phyloP scores from a whole-genome alignment of 1,140 invertebrate genomes.

The Aethina tumida region DNA sequence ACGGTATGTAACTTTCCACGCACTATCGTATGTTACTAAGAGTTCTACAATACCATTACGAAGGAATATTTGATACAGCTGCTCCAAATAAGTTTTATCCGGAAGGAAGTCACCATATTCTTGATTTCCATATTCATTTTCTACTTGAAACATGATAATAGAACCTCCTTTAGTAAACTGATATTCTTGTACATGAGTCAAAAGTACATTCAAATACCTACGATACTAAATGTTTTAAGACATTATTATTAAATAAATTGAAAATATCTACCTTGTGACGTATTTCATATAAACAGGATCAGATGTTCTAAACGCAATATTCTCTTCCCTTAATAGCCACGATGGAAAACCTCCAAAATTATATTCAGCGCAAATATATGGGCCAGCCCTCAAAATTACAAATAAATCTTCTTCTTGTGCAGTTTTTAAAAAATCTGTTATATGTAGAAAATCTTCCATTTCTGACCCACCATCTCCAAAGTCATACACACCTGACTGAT shows the following conservation, averaged over 20 bases:
- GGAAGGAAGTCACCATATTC: slow-evolving; percentile 28
- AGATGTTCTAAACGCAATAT: slow-evolving; percentile 40
- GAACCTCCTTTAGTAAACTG: slow-evolving; percentile 46
- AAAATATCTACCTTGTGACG: slow-evolving; percentile 42
- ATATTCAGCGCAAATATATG: slow-evolving; percentile 86
- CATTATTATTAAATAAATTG: too few relatives aligned
- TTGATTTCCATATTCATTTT: slow-evolving; percentile 44
- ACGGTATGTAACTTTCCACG: slow-evolving; percentile 54
- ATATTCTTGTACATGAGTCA: slow-evolving; percentile 39
- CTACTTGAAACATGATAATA: slow-evolving; percentile 44
- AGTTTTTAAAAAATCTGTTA: slow-evolving; percentile 59
- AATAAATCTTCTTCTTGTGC: slow-evolving; percentile 72
- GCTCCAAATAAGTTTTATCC: slow-evolving; percentile 35
- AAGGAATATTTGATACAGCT: slow-evolving; percentile 33
- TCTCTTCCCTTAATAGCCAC: slow-evolving; percentile 21
- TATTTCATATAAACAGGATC: slow-evolving; percentile 38
- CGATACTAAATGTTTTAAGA: too few relatives aligned
- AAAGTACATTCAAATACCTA: slow-evolving; percentile 40
- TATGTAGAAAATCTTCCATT: slow-evolving; percentile 45
- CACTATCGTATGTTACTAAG: slow-evolving; percentile 43
- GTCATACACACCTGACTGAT: slow-evolving; percentile 37
- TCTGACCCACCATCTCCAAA: slow-evolving; percentile 61
- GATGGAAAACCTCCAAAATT: slow-evolving; percentile 40
- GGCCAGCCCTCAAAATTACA: slow-evolving; percentile 80
- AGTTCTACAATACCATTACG: slow-evolving; percentile 38